Conservation (phyloP, 2,888 invertebrate species). For the Cataglyphis altisquamis region DNA sequence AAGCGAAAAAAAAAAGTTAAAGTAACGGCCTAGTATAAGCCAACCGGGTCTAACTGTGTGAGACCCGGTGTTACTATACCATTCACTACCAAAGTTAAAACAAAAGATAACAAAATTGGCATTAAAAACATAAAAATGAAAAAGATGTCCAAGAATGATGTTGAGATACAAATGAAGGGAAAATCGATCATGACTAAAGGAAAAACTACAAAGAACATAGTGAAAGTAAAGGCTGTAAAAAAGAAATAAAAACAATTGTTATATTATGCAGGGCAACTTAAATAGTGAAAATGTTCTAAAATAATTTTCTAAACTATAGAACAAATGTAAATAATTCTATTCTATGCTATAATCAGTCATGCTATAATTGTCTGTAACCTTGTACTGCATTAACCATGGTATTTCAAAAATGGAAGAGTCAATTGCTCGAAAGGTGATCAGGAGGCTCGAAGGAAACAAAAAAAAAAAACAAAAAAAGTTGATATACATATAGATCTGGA, state of each 20-base stretch:
- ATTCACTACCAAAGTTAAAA: conserved; percentile 75
- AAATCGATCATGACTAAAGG: conserved; percentile 70
- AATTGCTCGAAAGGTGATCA: too few relatives aligned
- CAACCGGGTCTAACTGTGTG: conserved; percentile 78
- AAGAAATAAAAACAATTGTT: conserved; percentile 72
- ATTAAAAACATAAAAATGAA: conserved; percentile 72
- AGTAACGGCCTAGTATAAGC: conserved; percentile 83
- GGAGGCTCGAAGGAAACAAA: too few relatives aligned
- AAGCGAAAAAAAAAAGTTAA: conserved; percentile 91
- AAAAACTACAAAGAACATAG: conserved; percentile 72
- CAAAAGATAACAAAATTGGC: conserved; percentile 73
- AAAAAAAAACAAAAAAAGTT: too few relatives aligned
- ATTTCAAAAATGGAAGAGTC: too few relatives aligned
- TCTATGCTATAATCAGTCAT: background rate
- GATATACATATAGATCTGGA: too few relatives aligned
- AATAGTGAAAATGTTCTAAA: conserved; percentile 46
- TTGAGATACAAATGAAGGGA: conserved; percentile 75
- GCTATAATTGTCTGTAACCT: background rate
- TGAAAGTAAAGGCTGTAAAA: conserved; percentile 75
- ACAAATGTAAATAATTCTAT: conserved; percentile 33
- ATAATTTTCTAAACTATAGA: conserved; percentile 46
- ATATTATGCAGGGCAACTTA: conserved; percentile 70
- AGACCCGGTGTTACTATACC: conserved; percentile 79
- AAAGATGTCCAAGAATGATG: conserved; percentile 72
- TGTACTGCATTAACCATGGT: conserved; percentile 6